Conservation (phyloP, 2,113 vertebrate species). For the Orcinus orca region DNA sequence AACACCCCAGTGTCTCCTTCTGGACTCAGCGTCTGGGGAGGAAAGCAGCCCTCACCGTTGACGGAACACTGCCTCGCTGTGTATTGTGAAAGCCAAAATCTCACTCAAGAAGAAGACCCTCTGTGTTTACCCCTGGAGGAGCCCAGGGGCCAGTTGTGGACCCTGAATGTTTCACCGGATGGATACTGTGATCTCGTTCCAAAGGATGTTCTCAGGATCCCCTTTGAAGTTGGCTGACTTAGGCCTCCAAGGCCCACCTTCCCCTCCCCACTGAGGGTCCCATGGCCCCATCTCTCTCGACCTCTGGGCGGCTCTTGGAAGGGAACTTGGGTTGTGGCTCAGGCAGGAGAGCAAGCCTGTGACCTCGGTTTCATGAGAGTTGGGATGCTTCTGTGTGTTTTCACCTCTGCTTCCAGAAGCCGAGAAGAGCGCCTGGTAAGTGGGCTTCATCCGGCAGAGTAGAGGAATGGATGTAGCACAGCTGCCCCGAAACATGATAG, state of each 20-base stretch:
- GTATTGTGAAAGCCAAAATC: neutral
- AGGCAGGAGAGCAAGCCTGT: neutral
- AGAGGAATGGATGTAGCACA: neutral
- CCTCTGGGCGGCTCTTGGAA: neutral
- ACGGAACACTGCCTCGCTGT: no score
- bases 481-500: neutral
- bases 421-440: neutral
- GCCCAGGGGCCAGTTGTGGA: neutral
- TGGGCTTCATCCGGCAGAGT: neutral
- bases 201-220: neutral
- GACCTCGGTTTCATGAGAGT: neutral
- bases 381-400: no score
- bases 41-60: neutral
- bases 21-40: neutral
- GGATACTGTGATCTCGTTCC: rapidly evolving
- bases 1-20: neutral
- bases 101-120: neutral
- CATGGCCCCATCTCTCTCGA: neutral
- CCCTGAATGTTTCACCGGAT: neutral
- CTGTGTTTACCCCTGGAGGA: neutral
- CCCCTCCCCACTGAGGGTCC: neutral
- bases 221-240: neutral
- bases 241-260: neutral
- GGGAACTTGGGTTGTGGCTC: neutral
- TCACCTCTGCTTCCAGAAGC: neutral